Conservation (phyloP, 2,888 invertebrate species). For the Cephus spinipes region DNA sequence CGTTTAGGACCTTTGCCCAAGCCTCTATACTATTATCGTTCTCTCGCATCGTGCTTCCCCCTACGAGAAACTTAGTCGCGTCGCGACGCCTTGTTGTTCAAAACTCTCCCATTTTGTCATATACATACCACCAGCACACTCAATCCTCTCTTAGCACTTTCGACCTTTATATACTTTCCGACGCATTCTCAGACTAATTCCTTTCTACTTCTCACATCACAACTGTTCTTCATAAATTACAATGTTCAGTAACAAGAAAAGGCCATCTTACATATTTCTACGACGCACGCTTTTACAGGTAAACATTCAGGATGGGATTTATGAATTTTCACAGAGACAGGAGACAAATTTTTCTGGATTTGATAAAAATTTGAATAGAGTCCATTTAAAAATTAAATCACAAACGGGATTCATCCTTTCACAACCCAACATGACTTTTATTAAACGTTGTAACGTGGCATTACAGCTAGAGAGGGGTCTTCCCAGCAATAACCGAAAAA, state of each 20-base stretch:
- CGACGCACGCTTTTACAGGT: not conserved
- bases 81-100: not conserved
- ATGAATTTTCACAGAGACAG: not conserved
- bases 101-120: not conserved
- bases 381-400: not conserved
- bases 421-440: constrained; percentile 34
- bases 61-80: not conserved
- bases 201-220: not conserved
- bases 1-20: not conserved
- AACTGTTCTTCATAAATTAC: not conserved
- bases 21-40: not conserved
- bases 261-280: not conserved
- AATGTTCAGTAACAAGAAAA: not conserved
- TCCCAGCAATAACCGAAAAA: not conserved
- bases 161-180: no score
- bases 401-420: not conserved
- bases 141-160: not conserved
- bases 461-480: not conserved
- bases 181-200: not conserved
- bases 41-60: not conserved
- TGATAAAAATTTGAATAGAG: not conserved
- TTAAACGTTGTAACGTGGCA: constrained; percentile 31
- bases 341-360: not conserved
- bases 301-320: not conserved
- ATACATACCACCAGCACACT: not conserved